Conservation (phyloP, 2,888 invertebrate genomes). For the Drosophila koepferae region DNA sequence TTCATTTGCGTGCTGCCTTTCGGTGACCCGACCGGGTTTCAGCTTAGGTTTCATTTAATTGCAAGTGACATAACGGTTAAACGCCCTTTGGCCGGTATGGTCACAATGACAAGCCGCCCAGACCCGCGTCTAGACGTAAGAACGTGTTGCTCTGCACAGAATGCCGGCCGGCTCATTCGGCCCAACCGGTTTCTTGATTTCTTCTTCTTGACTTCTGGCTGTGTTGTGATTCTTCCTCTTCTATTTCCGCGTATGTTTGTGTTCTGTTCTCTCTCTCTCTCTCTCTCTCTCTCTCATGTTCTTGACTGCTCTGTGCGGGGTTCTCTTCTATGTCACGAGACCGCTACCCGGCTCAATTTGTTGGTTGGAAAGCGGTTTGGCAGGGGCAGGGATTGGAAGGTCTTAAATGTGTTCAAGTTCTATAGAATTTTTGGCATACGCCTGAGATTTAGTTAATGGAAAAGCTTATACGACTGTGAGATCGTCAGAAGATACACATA, state of each 20-base stretch:
- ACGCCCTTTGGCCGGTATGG: slow-evolving; percentile 58
- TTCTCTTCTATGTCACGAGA: slow-evolving; percentile 65
- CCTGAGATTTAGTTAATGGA: slow-evolving; percentile 50
- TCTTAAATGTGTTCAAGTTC: slow-evolving; percentile 65
- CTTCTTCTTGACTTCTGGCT: slow-evolving; percentile 16
- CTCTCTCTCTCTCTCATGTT: slow-evolving; percentile 29
- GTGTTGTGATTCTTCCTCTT: slow-evolving; percentile 48
- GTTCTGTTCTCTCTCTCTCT: slow-evolving; percentile 26
- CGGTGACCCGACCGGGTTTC: slow-evolving; percentile 36
- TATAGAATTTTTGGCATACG: slow-evolving; percentile 56
- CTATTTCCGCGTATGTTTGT: slow-evolving; percentile 15
- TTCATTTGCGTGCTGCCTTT: slow-evolving; percentile 60
- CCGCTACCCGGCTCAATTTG: slow-evolving; percentile 15
- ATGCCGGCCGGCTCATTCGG: slow-evolving; percentile 72
- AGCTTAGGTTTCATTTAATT: slow-evolving; percentile 57
- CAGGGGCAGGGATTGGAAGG: background rate
- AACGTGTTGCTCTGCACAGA: slow-evolving; percentile 53
- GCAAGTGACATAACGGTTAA: slow-evolving; percentile 71
- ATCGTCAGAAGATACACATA: slow-evolving; percentile 54
- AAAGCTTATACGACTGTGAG: slow-evolving; percentile 59
- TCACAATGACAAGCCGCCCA: slow-evolving; percentile 30
- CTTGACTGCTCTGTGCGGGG: slow-evolving; percentile 33
- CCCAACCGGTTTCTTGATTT: slow-evolving; percentile 65
- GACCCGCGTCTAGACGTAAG: slow-evolving; percentile 51
- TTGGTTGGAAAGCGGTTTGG: background rate